Conservation (phyloP, 2,797 vertebrate species). For the Benthosema pterotum region DNA sequence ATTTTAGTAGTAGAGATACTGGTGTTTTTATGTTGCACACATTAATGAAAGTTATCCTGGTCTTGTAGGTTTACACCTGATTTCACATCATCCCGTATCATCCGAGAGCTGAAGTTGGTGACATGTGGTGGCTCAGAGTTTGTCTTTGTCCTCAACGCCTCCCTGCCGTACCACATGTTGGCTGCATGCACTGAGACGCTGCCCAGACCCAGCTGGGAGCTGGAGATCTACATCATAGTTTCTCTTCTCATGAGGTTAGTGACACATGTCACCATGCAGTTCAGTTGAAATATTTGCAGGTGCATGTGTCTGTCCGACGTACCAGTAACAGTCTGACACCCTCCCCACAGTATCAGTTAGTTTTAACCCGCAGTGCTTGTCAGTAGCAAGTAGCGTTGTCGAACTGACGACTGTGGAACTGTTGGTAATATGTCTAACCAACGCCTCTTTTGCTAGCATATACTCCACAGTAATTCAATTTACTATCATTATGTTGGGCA, state of each 20-base stretch:
- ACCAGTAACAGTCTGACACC: no score
- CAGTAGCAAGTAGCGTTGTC: no score
- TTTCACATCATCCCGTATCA: conserved; percentile 96
- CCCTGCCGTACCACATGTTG: conserved; percentile 97
- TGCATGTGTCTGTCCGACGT: no score
- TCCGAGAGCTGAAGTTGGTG: conserved; percentile 93
- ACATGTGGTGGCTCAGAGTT: conserved; percentile 94
- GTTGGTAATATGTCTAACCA: no score
- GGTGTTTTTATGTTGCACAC: background rate
- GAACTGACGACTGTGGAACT: no score
- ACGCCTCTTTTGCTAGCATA: no score
- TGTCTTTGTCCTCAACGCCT: conserved; percentile 93
- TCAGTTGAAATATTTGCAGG: no score
- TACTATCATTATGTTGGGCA: no score
- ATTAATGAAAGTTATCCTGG: background rate
- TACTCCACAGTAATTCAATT: no score
- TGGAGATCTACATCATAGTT: conserved; percentile 93
- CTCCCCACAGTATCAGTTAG: no score
- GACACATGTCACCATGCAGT: background rate
- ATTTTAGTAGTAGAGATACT: no score
- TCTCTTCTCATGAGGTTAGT: conserved; percentile 94
- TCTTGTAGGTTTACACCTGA: conserved; percentile 94
- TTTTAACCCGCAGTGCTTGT: no score
- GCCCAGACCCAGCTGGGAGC: conserved; percentile 95
- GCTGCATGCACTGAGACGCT: conserved; percentile 93